Conservation (phyloP, 2,888 invertebrate genomes). For the Bimastos eiseni region DNA sequence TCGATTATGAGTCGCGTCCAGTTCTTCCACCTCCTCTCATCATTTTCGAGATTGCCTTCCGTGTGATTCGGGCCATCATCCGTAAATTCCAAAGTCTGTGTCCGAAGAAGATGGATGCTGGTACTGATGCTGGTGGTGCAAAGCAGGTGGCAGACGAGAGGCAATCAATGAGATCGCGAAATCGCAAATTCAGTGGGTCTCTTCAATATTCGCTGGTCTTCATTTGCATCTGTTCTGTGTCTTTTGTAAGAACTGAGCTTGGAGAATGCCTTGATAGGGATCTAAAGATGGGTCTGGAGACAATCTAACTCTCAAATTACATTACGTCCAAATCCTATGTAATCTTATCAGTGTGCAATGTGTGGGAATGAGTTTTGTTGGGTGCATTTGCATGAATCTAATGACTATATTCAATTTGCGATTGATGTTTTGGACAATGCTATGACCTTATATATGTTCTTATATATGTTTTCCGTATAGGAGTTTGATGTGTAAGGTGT, state of each 20-base stretch:
- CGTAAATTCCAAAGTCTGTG: not conserved
- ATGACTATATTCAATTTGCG: not conserved
- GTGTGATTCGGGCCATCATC: constrained; percentile 25
- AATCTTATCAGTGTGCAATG: too few relatives aligned
- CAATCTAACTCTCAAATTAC: too few relatives aligned
- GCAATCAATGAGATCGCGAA: not conserved
- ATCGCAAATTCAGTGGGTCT: not conserved
- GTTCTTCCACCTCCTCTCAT: constrained; percentile 58
- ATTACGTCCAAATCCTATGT: too few relatives aligned
- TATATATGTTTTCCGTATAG: too few relatives aligned
- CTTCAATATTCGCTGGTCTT: not conserved
- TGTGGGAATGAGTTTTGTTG: too few relatives aligned
- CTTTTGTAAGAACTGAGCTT: too few relatives aligned
- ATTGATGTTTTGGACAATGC: too few relatives aligned
- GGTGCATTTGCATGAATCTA: not conserved
- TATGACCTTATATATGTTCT: too few relatives aligned
- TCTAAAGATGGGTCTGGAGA: too few relatives aligned
- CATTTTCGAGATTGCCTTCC: constrained; percentile 52
- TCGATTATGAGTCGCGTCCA: constrained; percentile 58
- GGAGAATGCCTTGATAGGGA: not conserved
- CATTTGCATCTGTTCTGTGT: too few relatives aligned
- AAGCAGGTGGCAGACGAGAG: not conserved
- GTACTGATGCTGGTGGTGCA: not conserved
- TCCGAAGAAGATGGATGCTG: not conserved
- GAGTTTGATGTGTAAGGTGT: too few relatives aligned